Base-by-base conservation (phyloP, 2,113 vertebrate genomes). In the Narcine bancroftii region DNA sequence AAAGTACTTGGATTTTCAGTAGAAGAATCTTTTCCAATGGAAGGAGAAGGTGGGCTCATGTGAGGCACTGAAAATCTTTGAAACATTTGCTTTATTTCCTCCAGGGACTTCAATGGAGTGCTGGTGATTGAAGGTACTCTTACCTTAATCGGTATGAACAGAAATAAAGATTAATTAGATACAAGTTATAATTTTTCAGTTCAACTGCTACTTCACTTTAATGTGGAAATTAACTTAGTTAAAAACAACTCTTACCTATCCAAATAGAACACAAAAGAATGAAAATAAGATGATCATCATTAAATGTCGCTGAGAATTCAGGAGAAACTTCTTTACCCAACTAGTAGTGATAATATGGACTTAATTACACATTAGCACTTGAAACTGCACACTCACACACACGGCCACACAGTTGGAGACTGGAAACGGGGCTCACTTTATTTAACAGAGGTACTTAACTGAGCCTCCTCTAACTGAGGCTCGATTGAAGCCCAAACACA, bases 31-130 rank as follows among this genome's bases (percentile, higher is more conserved):
- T 95, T 96, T 76, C 93, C 47, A 42, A 79, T 60, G 45, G 93
- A 92, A 33, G 96, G 93, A 0, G 96, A 94, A 0, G 95, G 92
- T 0, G 96, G 94, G 81, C 95, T 96, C 42, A 96, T 94, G 45
- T 95, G 96, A 42, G 97, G 94, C 65, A 96, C 95, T 56, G 96
- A 97, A 77, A 98, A 93, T 92, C 95, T 97, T 94, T 98, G 98
- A 93, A 99, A 97, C 93, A 98, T 95, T 42, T 95, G 95, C 93
- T 97, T 98, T 93, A 98, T 96, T 72, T 99, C 97, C 93, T 98
- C 97, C 91, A 98, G 94, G 0, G 97, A 97, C 93, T 96, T 97
- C 24, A 97, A 92, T 89, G 97, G 96, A 3, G 94, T 95, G 89
- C 89, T 95, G 75, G 93, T 89, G 92, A 96, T 65, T 0, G 96